Conservation (phyloP, 2,797 vertebrate genomes). For the Hydrophis major region DNA sequence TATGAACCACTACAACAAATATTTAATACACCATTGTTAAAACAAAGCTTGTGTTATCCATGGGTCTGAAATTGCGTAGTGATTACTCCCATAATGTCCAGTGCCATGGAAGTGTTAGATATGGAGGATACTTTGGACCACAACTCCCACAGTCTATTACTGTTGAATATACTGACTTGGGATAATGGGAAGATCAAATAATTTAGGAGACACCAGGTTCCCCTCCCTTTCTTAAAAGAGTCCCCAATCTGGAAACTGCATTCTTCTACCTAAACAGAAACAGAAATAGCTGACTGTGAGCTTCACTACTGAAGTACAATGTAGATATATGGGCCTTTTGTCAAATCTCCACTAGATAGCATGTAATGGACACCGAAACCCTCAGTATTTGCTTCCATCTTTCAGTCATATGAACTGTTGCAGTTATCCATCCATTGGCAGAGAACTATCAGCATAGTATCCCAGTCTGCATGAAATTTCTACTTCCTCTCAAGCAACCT, state of each 20-base stretch:
- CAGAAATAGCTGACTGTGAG: not conserved
- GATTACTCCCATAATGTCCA: not conserved
- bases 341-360: not conserved
- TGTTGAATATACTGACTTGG: not conserved
- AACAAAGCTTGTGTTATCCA: not conserved
- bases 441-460: not conserved
- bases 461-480: not conserved
- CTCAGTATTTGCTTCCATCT: not conserved
- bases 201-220: not conserved
- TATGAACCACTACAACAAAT: not conserved
- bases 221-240: not conserved
- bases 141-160: not conserved
- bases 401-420: not conserved
- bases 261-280: not conserved
- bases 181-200: not conserved
- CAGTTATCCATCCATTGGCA: not conserved
- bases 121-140: not conserved
- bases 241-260: not conserved
- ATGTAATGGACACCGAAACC: not conserved
- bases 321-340: not conserved
- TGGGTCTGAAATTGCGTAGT: not conserved
- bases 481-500: not conserved
- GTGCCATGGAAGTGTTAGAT: not conserved
- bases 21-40: not conserved
- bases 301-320: not conserved